Evolutionary conservation across 2,797 vertebrate genomes (phyloP).

Genomic region (Coilia nasus): DNA sequence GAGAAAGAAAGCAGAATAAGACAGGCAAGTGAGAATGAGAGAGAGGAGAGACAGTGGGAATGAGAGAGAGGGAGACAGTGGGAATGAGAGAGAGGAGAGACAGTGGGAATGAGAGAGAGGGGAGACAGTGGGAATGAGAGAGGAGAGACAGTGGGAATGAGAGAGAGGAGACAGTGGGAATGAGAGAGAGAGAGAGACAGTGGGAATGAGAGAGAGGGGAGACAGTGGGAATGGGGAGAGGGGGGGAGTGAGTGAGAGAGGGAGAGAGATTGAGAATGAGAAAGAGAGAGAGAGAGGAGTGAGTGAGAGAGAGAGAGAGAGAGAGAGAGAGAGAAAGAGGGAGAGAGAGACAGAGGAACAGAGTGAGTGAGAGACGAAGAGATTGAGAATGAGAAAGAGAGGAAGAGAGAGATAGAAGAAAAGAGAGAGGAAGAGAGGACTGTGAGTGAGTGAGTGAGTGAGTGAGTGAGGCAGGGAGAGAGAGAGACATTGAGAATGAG

Average conservation of each 20-base stretch:
- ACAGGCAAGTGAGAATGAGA: background rate
- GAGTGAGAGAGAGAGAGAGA: background rate
- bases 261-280: too few species aligned
- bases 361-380: background rate
- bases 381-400: background rate
- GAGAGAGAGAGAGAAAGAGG: background rate
- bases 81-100: background rate
- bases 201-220: too few species aligned
- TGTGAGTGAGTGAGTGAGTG: background rate
- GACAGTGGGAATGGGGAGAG: constrained; percentile 64
- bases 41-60: background rate
- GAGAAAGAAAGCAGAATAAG: background rate
- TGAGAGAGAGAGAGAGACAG: too few species aligned
- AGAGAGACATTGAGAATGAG: too few species aligned
- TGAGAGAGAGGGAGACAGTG: background rate
- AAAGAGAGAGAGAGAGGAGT: background rate
- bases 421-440: background rate
- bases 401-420: background rate
- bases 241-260: constrained; percentile 74
- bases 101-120: background rate
- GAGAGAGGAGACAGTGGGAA: too few species aligned
- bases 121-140: background rate
- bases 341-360: background rate
- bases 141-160: too few species aligned
- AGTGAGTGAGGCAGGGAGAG: too few species aligned